These are phyloP conservation scores for Drosophila simulans DNA, from an alignment of 1,140 invertebrate species.

Conservation along the genomic window DNA sequence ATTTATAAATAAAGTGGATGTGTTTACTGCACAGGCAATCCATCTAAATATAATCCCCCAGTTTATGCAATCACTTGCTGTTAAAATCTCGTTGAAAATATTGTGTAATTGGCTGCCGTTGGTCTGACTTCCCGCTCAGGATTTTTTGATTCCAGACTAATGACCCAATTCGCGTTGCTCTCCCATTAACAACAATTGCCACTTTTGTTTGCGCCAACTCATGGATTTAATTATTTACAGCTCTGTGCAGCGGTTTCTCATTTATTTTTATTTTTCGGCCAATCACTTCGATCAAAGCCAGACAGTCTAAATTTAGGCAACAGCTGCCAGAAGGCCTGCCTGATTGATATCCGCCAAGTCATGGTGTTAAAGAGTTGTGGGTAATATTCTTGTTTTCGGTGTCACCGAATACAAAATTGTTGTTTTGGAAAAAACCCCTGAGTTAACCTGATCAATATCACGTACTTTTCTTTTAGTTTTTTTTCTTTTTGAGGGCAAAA, in stretches of 20 bases:
- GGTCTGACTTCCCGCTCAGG: background rate
- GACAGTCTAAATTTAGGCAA: slow-evolving; percentile 41
- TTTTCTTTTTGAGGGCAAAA: background rate
- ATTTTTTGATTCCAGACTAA: slow-evolving; percentile 5
- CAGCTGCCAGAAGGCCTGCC: slow-evolving; percentile 35
- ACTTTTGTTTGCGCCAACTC: slow-evolving; percentile 50
- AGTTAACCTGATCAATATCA: slow-evolving; percentile 60
- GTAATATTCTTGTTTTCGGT: slow-evolving; percentile 2
- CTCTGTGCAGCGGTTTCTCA: slow-evolving; percentile 16
- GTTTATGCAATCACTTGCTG: slow-evolving; percentile 1
- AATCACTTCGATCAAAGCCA: slow-evolving; percentile 64
- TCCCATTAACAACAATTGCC: slow-evolving; percentile 10
- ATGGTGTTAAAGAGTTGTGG: slow-evolving; percentile 17
- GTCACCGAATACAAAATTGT: background rate
- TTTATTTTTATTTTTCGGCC: slow-evolving; percentile 35
- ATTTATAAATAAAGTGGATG: background rate
- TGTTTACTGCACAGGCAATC: background rate
- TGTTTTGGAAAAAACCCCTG: background rate
- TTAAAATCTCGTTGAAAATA: background rate
- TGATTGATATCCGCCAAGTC: slow-evolving; percentile 44
- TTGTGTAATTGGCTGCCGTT: slow-evolving; percentile 1
- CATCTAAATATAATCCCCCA: background rate
- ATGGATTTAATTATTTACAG: slow-evolving; percentile 54
- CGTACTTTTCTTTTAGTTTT: slow-evolving; percentile 29
- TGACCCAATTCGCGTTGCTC: slow-evolving; percentile 10